Conservation (phyloP, 2,888 invertebrate genomes). For the Synanthedon myopaeformis region DNA sequence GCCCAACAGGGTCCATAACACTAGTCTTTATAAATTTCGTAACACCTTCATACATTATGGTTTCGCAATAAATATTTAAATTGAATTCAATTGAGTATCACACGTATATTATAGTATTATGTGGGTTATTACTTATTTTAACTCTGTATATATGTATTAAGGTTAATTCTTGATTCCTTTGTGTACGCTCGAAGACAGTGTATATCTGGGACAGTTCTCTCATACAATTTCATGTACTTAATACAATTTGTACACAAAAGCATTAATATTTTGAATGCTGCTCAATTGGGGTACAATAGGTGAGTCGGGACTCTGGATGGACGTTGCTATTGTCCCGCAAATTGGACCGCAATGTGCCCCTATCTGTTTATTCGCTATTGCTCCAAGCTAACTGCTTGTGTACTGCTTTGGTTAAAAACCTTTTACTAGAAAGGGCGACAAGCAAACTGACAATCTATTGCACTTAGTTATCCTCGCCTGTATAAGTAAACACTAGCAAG, state of each 20-base stretch:
- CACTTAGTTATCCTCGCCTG: background rate
- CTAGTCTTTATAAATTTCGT: too few species aligned
- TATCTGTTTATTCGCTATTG: slow-evolving; percentile 6
- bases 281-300: slow-evolving; percentile 20
- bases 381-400: background rate
- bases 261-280: slow-evolving; percentile 14
- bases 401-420: too few species aligned
- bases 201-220: background rate
- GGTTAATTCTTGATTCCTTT: too few species aligned
- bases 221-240: slow-evolving; percentile 7
- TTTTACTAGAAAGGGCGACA: background rate
- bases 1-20: too few species aligned
- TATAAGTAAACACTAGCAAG: background rate
- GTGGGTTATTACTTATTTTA: too few species aligned
- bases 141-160: too few species aligned
- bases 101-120: too few species aligned
- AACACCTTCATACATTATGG: too few species aligned
- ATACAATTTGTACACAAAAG: slow-evolving; percentile 23
- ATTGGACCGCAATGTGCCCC: slow-evolving; percentile 16
- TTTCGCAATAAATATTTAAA: too few species aligned
- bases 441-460: background rate
- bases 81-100: too few species aligned
- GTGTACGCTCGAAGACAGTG: too few species aligned
- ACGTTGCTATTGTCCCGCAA: slow-evolving; percentile 1
- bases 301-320: slow-evolving; percentile 1